A percentile compares a stretch with the other conserved stretches of the same genome.
Evolutionary conservation across 2,113 vertebrate genomes (phyloP).

Genomic region (Eurystomus gularis): DNA sequence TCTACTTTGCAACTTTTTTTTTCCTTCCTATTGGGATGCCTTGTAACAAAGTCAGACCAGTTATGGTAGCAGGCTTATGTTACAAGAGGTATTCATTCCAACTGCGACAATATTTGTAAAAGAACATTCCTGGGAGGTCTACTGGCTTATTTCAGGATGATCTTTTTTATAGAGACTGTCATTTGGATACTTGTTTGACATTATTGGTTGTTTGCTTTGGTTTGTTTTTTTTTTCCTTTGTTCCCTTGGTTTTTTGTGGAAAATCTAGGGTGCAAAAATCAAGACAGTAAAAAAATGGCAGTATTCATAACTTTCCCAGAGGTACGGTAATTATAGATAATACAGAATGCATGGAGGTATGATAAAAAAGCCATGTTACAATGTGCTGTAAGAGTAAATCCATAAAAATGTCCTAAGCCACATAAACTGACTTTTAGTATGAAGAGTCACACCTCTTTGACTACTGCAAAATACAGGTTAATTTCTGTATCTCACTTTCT

Average conservation of each 20-base stretch:
- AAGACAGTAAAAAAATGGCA: neutral
- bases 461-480: neutral
- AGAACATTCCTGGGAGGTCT: slow-evolving; percentile 23
- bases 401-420: neutral
- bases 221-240: neutral
- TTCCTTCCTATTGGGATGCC: neutral
- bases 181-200: neutral
- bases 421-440: neutral
- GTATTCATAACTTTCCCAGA: neutral
- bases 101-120: slow-evolving; percentile 5
- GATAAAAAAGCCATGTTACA: neutral
- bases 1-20: neutral
- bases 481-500: neutral
- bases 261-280: neutral
- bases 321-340: neutral
- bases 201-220: too few species aligned
- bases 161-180: neutral
- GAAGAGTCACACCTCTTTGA: neutral
- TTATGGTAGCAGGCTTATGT: slow-evolving; percentile 21
- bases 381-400: neutral
- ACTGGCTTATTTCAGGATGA: slow-evolving; percentile 35
- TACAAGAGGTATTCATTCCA: slow-evolving; percentile 12
- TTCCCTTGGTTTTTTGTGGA: neutral
- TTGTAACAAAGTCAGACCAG: slow-evolving; percentile 1
- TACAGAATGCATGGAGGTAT: neutral